Percentiles rank a stretch among this genome's conserved stretches.
Conservation (phyloP, 2,113 vertebrate species). For the Gadus chalcogrammus region DNA sequence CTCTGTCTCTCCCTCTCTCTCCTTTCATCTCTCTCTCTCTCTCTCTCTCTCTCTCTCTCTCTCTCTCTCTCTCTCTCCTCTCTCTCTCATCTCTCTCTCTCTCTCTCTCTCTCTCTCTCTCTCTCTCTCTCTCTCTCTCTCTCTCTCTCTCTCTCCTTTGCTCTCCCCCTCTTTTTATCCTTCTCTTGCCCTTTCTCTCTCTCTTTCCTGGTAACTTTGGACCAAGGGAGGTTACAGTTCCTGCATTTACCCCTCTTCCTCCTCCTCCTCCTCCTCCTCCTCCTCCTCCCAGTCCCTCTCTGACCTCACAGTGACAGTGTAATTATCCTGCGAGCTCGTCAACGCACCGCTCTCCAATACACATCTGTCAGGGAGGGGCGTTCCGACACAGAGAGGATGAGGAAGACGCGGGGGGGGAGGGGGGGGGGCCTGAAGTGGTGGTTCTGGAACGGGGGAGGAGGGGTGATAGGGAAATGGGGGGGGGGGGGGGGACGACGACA, state of each 20-base stretch:
- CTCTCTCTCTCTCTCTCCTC: slow-evolving; percentile 17
- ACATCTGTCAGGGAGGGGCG: slow-evolving; percentile 65
- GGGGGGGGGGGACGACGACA: background rate
- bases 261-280: too few relatives aligned
- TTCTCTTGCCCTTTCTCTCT: slow-evolving; percentile 20
- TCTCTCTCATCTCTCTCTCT: slow-evolving; percentile 20
- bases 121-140: slow-evolving; percentile 20
- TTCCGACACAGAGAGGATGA: slow-evolving; percentile 11
- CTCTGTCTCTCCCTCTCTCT: slow-evolving; percentile 1
- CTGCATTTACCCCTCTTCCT: slow-evolving; percentile 55
- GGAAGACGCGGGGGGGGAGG: background rate
- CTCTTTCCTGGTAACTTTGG: slow-evolving; percentile 58
- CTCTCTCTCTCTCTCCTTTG: slow-evolving; percentile 3
- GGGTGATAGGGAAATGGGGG: background rate
- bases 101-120: slow-evolving; percentile 39
- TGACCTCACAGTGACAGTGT: slow-evolving; percentile 61
- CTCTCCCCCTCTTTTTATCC: slow-evolving; percentile 19
- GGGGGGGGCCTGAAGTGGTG: background rate
- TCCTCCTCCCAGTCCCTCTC: too few relatives aligned
- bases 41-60: slow-evolving; percentile 24
- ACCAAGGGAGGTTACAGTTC: slow-evolving; percentile 46
- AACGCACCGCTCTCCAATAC: slow-evolving; percentile 64
- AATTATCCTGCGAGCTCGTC: slow-evolving; percentile 65
- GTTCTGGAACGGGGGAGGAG: background rate
- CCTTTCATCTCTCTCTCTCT: slow-evolving; percentile 38